Conservation (phyloP, 2,797 vertebrate species). For the Halcyon smyrnensis region DNA sequence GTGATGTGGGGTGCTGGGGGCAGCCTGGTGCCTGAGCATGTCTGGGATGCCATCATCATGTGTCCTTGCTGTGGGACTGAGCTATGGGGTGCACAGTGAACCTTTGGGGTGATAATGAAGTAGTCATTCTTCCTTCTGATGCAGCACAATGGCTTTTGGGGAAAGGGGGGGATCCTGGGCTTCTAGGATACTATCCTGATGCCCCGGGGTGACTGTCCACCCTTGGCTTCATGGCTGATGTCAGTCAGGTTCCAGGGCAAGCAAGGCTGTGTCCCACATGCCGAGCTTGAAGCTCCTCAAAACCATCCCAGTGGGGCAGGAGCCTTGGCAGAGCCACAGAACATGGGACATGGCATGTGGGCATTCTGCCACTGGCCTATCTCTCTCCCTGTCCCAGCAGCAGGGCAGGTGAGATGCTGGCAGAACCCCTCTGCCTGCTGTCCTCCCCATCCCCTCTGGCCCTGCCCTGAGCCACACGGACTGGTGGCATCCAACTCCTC, state of each 20-base stretch:
- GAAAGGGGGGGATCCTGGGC: background rate
- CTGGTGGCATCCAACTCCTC: background rate
- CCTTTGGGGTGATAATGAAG: background rate
- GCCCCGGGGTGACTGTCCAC: fast-evolving
- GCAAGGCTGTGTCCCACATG: fast-evolving
- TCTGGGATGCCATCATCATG: fast-evolving
- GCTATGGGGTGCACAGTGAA: fast-evolving
- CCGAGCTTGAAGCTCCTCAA: background rate
- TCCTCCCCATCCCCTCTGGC: background rate
- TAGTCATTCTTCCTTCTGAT: background rate
- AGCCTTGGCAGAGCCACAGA: background rate
- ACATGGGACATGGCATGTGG: fast-evolving
- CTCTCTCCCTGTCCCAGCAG: fast-evolving
- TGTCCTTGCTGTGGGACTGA: background rate
- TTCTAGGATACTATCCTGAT: background rate
- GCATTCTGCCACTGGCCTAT: background rate
- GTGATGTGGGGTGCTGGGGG: background rate
- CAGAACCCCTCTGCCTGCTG: background rate
- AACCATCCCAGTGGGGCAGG: background rate
- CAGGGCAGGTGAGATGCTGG: background rate
- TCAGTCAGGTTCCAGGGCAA: background rate
- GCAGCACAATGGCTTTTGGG: background rate
- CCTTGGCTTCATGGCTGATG: fast-evolving
- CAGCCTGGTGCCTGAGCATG: fast-evolving
- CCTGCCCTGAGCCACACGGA: background rate